Evolutionary conservation across 2,888 invertebrate genomes (phyloP), one percentile per base, ranked within the genome.

Genomic region (Morpho achilles): DNA sequence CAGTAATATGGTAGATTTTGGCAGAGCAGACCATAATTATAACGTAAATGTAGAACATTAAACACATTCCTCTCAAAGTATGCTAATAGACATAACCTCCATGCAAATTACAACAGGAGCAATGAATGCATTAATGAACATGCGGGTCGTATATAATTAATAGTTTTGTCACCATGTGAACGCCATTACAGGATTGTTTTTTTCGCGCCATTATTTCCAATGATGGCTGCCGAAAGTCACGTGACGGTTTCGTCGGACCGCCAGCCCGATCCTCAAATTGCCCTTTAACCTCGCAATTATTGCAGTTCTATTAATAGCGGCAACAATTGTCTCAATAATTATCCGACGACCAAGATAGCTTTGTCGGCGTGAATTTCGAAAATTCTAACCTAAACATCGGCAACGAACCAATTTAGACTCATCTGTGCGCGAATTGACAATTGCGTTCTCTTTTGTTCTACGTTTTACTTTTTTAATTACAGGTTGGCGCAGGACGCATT

Each of bases 241-340:
- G 76, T 74, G 77, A 71, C 66, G 54, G 70, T 72, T 64, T 69
- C 64, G 67, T 59, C 50, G 61, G 58, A 68, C 67, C 74, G 73
- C 68, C 71, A 72, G 75, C 67, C 65, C 79, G 76, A 69, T 80
- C 75, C 77, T 75, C 82, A 69, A 80, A 72, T 87, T 87, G 83
- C 82, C 85, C 87, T 87, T 76, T 87, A 77, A 77, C 87, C 74
- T 69, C 67, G 63, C 73, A 73, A 74, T 76, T 71, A 73, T 76
- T 76, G 74, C 73, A 72, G 74, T 74, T 70, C 76, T 76, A 76
- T 74, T 74, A 76, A 67, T 86, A 87, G 86, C 79, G 42, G 73
- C 76, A 78, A 85, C 86, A 84, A 87, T 87, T 87, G 87, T 62
- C 65, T 75, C 74, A 72, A 78, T 80, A 79, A 79, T 79, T 75